These are phyloP conservation scores for Irena cyanogastra DNA, from an alignment of 2,113 vertebrate genomes.

Conservation along the genomic window DNA sequence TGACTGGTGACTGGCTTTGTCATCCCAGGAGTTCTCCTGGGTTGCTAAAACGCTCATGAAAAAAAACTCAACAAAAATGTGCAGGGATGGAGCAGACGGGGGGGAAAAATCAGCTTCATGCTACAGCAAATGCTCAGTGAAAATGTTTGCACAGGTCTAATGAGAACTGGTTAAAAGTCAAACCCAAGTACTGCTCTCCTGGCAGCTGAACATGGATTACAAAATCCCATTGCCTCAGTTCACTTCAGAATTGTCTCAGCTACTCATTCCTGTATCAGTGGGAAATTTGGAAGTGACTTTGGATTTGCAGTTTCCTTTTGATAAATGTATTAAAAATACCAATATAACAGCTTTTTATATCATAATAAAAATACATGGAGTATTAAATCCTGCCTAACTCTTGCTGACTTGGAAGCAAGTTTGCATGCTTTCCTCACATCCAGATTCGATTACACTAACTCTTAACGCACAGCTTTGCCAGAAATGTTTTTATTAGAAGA, in stretches of 20 bases:
- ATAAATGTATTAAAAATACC: conserved; percentile 60
- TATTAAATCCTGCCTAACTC: conserved; percentile 66
- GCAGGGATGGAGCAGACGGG: not conserved
- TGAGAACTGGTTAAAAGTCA: conserved; percentile 46
- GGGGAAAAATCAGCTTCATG: not conserved
- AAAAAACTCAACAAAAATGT: not conserved
- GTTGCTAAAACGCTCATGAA: not conserved
- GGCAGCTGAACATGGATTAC: conserved; percentile 9
- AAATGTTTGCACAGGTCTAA: conserved; percentile 26
- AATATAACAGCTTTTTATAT: conserved; percentile 63
- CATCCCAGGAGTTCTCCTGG: not conserved
- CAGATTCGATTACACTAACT: conserved; percentile 68
- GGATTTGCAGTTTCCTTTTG: conserved; percentile 32
- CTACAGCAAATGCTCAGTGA: conserved; percentile 4
- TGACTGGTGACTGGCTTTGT: conserved; percentile 28
- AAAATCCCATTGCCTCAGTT: conserved; percentile 27
- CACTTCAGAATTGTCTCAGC: conserved; percentile 16
- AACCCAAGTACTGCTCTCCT: conserved; percentile 7
- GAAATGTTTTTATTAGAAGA: conserved; percentile 65
- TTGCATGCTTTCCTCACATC: conserved; percentile 68
- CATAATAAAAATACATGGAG: conserved; percentile 70
- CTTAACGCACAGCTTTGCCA: conserved; percentile 52
- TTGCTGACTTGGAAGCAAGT: conserved; percentile 69
- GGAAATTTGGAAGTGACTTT: conserved; percentile 48
- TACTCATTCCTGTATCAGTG: conserved; percentile 54